Evolutionary conservation across 2,113 vertebrate species (phyloP), one percentile per base, ranked within the genome.

Genomic region (Amphilophus citrinellus): DNA sequence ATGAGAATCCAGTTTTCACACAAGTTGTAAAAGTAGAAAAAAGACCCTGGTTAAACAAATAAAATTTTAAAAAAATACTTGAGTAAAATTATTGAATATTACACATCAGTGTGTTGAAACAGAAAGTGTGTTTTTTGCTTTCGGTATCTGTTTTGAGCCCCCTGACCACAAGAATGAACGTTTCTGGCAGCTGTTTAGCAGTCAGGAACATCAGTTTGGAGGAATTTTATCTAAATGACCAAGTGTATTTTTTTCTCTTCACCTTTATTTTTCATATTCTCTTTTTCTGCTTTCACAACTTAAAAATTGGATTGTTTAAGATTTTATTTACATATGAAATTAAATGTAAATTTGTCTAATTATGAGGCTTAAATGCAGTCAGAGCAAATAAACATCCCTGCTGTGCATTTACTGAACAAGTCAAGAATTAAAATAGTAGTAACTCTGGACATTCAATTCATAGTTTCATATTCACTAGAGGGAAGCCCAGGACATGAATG

Each of bases 391-490:
- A 50, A 50, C 15, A 50, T 17, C 14, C 6, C 47, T 50, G 47
- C 47, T 50, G 15, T 15, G 15, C 14, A 17, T 50, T 50, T 50
- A 15, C 14, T 50, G 47, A 50, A 50, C 13, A 50, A 50, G 4
- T 7, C 35, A 7, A 35, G 35, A 35, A 35, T 7, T 22, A 2
- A 57, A 61, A 61, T 59, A 10, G 5, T 6, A 14, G 4, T 7
- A 22, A 56, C 37, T 59, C 53, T n/a, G 30, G 14, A 57, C 37
- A 11, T 57, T 22, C 18, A n/a, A 15, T 42, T 84, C 24, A 37
- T 53, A 61, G 82, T 83, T 84, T 84, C 35, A 35, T 35, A 77
- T 79, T 89, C 4, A 73, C 50, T 78, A 13, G 14, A 76, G 59
- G 13, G 47, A 78, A 59, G 0, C 57, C 39, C 20, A 24, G 22